Evolutionary conservation across 1,140 invertebrate species (phyloP).

Genomic region (Venustaconcha ellipsiformis): DNA sequence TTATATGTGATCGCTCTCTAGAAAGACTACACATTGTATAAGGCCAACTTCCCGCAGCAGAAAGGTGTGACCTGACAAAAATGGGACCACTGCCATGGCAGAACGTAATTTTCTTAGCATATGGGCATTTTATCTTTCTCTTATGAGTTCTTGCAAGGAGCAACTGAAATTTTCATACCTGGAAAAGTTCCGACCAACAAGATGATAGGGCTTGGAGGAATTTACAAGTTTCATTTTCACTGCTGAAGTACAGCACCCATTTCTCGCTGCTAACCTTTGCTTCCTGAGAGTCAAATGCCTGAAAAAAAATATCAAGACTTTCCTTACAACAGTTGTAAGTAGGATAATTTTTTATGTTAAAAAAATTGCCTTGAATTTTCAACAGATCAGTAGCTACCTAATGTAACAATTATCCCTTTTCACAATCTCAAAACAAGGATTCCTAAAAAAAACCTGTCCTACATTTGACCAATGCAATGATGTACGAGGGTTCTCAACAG

Average conservation of each 20-base stretch:
- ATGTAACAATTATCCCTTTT: background rate
- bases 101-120: background rate
- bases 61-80: background rate
- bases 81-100: background rate
- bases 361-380: background rate
- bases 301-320: slow-evolving; percentile 4
- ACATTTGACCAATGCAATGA: too few species aligned
- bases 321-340: background rate
- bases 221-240: slow-evolving; percentile 44
- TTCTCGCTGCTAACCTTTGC: slow-evolving; percentile 43
- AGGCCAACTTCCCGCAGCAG: background rate
- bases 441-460: background rate
- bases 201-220: slow-evolving; percentile 47
- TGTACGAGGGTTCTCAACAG: too few species aligned
- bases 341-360: background rate
- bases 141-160: background rate
- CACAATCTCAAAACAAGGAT: background rate
- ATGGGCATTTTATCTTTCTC: background rate
- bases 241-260: slow-evolving; percentile 64
- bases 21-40: background rate
- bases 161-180: slow-evolving; percentile 39
- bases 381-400: too few species aligned
- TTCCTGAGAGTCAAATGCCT: slow-evolving; percentile 65
- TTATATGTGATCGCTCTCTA: too few species aligned
- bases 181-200: slow-evolving; percentile 52